A percentile compares a stretch with the other conserved stretches of the same genome.
These are phyloP conservation scores for Dyspetes luteomarginatus DNA, from an alignment of 2,888 invertebrate genomes.

Conservation along the genomic window DNA sequence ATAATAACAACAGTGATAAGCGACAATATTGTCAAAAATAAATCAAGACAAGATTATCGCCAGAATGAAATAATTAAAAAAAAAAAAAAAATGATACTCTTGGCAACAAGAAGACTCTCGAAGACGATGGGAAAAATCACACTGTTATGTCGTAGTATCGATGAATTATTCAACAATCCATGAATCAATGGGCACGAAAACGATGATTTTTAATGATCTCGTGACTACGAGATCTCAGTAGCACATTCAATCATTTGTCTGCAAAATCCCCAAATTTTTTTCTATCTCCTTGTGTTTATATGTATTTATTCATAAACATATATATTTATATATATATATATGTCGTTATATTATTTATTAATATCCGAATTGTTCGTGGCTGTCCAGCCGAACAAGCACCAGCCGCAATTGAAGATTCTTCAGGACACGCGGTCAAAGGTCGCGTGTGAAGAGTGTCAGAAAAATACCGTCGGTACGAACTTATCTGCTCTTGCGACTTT, in stretches of 20 bases:
- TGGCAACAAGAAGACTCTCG: slow-evolving; percentile 3
- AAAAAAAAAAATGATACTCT: slow-evolving; percentile 19
- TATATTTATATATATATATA: neutral
- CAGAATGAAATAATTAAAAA: neutral
- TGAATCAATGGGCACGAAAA: slow-evolving; percentile 1
- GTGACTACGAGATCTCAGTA: slow-evolving; percentile 6
- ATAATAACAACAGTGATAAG: slow-evolving; percentile 1
- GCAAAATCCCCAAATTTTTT: slow-evolving; percentile 4
- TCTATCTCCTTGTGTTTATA: slow-evolving; percentile 9
- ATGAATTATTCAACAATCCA: neutral
- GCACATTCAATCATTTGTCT: slow-evolving; percentile 47
- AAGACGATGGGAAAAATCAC: slow-evolving; percentile 10
- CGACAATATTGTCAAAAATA: no score
- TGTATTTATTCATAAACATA: neutral
- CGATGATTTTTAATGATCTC: slow-evolving; percentile 1
- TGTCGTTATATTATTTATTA: neutral
- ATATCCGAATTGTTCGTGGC: slow-evolving; percentile 19
- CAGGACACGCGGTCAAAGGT: slow-evolving; percentile 15
- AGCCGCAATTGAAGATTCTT: slow-evolving; percentile 5
- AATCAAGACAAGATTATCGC: slow-evolving; percentile 26
- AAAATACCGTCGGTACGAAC: neutral
- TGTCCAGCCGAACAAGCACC: slow-evolving; percentile 17
- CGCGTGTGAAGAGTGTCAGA: slow-evolving; percentile 5
- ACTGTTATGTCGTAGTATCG: slow-evolving; percentile 14
- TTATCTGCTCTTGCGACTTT: slow-evolving; percentile 7